Evolutionary conservation across 2,113 vertebrate species (phyloP), one percentile per base, ranked within the genome.

Genomic region (Canis aureus): DNA sequence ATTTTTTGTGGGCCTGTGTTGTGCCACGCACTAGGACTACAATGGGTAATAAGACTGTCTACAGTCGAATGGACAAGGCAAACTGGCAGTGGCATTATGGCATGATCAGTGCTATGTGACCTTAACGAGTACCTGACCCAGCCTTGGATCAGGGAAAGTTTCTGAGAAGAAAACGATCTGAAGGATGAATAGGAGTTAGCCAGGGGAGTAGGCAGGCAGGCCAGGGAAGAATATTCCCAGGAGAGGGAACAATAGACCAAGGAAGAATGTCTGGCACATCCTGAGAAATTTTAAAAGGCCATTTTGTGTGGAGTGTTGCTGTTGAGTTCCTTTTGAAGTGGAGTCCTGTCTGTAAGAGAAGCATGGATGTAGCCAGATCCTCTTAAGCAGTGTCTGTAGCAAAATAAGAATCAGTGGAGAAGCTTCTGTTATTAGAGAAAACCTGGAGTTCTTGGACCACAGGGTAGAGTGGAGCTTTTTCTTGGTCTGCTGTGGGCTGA

Each of bases 1-100:
- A 29, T 13, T 91, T 86, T 95, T 73, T 87, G 73, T 81, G 67
- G 71, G 57, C 53, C 17, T 85, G 25, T n/a, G 64, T 88, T 95
- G 25, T 87, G 27, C 29, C 55, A 86, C 13, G 22, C 57, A 35
- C 49, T 53, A 88, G 35, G 43, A n/a, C 62, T 69, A 59, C 4
- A 49, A 0, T 43, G 15, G 43, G n/a, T 73, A 93, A 59, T 35
- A 57, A 57, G 53, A 69, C 8, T 3, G 0, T 91, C 27, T 87
- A 20, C 20, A 60, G 32, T 78, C 38, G 53, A 90, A 53, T 57
- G 49, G 59, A 22, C 29, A 82, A 49, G 60, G 57, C 32, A 71
- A 2, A 88, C 10, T 22, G 60, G 62, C 53, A 76, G 4, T 59
- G 51, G n/a, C 51, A 59, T 32, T 76, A 23, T 71, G 62, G 23